A percentile compares a stretch with the other conserved stretches of the same genome.
phyloP scores from a whole-genome alignment of 2,888 invertebrate species.

The Scaptomyza tumidula region DNA sequence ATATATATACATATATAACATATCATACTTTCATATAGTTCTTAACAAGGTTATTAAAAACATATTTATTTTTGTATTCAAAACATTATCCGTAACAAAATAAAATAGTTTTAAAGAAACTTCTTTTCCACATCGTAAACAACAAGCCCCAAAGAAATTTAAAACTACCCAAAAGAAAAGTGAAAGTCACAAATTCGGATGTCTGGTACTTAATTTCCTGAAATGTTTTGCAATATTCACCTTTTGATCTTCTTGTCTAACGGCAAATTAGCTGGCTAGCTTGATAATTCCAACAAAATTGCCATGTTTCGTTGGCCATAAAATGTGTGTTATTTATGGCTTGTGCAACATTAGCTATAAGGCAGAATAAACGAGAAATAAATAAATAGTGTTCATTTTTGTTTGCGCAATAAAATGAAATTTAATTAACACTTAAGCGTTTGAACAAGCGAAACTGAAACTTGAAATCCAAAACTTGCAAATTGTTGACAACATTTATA shows the following conservation, averaged over 20 bases:
- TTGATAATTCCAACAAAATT: conserved; percentile 2
- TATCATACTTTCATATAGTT: too few species aligned
- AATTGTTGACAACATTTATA: conserved; percentile 73
- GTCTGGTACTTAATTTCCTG: background rate
- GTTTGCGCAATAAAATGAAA: conserved; percentile 53
- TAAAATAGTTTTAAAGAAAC: background rate
- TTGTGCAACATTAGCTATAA: conserved; percentile 21
- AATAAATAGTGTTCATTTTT: conserved; percentile 46
- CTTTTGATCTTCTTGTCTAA: conserved; percentile 41
- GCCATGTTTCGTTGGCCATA: conserved; percentile 38
- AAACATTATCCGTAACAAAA: background rate
- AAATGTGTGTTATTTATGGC: conserved; percentile 49
- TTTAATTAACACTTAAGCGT: conserved; percentile 73
- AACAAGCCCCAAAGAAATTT: background rate
- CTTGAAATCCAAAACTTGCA: conserved; percentile 50
- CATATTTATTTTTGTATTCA: too few species aligned
- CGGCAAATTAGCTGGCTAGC: conserved; percentile 7
- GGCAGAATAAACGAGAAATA: conserved; percentile 13
- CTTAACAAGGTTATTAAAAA: too few species aligned
- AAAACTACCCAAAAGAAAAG: background rate
- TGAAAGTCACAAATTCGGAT: conserved; percentile 20
- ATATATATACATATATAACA: too few species aligned
- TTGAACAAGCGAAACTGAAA: conserved; percentile 28
- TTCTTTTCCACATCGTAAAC: background rate
- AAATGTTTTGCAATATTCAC: conserved; percentile 12